Conservation (phyloP, 1,140 invertebrate genomes). For the Ridgeia piscesae region DNA sequence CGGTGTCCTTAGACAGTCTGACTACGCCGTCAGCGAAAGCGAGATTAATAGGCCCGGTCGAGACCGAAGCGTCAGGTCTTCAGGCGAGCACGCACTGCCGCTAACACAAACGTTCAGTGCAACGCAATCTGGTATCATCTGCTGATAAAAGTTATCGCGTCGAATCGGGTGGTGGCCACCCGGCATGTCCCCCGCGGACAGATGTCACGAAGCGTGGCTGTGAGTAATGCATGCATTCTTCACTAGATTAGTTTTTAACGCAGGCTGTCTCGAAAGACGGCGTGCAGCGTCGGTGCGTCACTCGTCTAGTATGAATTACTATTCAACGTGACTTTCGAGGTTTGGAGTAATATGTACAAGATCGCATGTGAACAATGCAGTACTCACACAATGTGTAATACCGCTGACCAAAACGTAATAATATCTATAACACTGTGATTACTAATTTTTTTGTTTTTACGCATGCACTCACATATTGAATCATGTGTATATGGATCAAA, state of each 20-base stretch:
- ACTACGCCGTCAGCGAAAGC: not conserved
- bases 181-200: not conserved
- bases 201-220: not conserved
- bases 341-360: no score
- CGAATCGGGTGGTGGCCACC: not conserved
- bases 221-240: not conserved
- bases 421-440: no score
- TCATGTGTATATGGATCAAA: no score
- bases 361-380: no score
- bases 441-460: no score
- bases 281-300: not conserved
- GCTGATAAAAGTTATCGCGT: not conserved
- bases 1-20: not conserved
- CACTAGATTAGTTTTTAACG: not conserved
- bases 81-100: not conserved
- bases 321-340: no score
- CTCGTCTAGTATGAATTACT: no score
- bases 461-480: no score
- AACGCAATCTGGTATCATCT: not conserved
- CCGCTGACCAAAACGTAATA: no score
- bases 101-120: not conserved
- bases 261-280: not conserved
- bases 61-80: not conserved
- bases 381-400: no score
- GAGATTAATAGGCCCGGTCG: not conserved